Base-by-base conservation (phyloP, 2,113 vertebrate genomes). In the Hassar affinis region DNA sequence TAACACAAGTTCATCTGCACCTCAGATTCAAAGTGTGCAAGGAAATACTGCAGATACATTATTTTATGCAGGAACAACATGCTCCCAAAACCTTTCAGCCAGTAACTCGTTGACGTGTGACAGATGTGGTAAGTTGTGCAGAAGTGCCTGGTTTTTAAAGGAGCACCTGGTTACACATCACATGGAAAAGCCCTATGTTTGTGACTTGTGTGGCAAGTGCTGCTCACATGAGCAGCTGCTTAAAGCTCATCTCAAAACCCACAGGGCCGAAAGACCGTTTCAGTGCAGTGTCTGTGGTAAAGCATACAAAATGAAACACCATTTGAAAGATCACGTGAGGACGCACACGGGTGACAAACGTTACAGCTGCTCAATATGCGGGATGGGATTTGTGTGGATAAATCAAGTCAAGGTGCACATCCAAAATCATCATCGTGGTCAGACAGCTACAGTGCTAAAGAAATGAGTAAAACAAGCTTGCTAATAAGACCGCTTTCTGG, bases 351-450 rank as follows among this genome's bases (percentile, higher is more conserved):
- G 75, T 17, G 85, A 79, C 49, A 82, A 85, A 68, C 80, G 80
- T 8, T 79, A 85, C n/a, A 85, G 64, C 62, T 85, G 85, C 54
- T 78, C 80, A 6, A 49, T 54, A 38, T 79, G 75, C 42, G 45
- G 64, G 69, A 62, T 38, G 30, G 45, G 74, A 22, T 85, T 85
- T 45, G 49, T 69, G 52, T 69, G 64, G n/a, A 78, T 75, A 22
- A 85, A 82, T 72, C 80, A 78, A 35, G 85, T 79, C 75, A 85
- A 35, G 57, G 33, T 59, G 45, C 75, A 82, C 18, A 81, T 85
- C n/a, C 76, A 72, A 6, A 69, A 49, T 52, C 42, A 51, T 45
- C 56, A 52, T 10, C 49, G 54, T 72, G 22, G 62, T 22, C 62
- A 80, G 22, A 20, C 6, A 6, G 14, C 54, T 22, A 68, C 47